Evolutionary conservation across 2,113 vertebrate species (phyloP), one percentile per base, ranked within the genome.

Genomic region (Ursus arctos): DNA sequence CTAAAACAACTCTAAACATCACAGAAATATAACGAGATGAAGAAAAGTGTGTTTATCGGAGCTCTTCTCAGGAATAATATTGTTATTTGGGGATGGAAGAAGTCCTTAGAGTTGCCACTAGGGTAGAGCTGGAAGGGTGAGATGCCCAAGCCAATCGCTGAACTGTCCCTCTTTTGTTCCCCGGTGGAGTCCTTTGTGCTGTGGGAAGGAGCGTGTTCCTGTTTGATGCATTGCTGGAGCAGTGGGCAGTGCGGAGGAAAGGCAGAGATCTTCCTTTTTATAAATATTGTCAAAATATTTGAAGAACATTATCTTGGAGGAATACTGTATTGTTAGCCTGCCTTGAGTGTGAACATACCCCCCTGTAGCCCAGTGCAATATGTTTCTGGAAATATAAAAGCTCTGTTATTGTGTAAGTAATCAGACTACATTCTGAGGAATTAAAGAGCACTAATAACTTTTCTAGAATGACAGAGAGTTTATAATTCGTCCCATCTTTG

Each of bases 361-460:
- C 71, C 19, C 1, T 79, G 74, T 65, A 53, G 33, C 63, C 69
- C 55, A 61, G 1, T 67, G 26, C 14, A 81, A 0, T 57, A 76
- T 71, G 33, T n/a, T 94, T 87, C 59, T 90, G 33, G 59, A 87
- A 90, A 59, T 40, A 80, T 40, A 83, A 93, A 79, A 92, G 47
- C n/a, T 80, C 28, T 91, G 31, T 65, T 49, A 31, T 76, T 86
- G 55, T 18, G 10, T 80, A 84, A 43, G n/a, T 71, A 43, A 95
- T 61, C 67, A 19, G 47, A 31, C 43, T 65, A 47, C 57, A 76
- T 81, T 93, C 51, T 69, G 57, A 82, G 67, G 83, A 72, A 87
- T 2, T 47, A 21, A 53, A 83, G 61, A 94, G 40, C 1, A 1
- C 49, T 40, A 53, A 82, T 43, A 81, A 47, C 89, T 82, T 84